These are phyloP conservation scores for Drosophila mayri DNA, from an alignment of 1,140 invertebrate genomes.

Conservation along the genomic window DNA sequence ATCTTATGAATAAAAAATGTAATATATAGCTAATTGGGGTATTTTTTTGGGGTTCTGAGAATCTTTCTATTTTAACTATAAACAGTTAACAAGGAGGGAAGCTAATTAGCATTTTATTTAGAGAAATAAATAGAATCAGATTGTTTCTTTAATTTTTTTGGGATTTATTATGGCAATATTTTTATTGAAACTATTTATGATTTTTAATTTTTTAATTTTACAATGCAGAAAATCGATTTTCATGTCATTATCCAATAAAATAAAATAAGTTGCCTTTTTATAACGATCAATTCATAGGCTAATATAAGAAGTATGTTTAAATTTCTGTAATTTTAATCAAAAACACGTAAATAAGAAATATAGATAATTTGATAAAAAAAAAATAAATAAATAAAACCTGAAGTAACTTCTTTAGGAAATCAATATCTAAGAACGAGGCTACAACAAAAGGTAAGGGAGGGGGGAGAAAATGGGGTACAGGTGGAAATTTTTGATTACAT, in stretches of 20 bases:
- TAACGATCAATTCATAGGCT: not conserved
- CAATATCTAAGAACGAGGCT: not conserved
- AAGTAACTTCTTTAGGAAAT: no score
- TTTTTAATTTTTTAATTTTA: no score
- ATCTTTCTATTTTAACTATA: not conserved
- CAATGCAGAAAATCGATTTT: no score
- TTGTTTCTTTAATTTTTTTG: not conserved
- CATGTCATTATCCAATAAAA: no score
- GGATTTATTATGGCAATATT: not conserved
- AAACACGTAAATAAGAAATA: not conserved
- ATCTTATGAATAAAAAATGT: constrained; percentile 27
- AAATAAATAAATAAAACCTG: not conserved
- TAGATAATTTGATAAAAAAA: not conserved
- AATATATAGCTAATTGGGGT: not conserved
- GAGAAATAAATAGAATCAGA: not conserved
- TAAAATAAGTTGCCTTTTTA: not conserved
- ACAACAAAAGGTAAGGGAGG: not conserved
- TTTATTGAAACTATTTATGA: not conserved
- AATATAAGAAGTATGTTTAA: no score
- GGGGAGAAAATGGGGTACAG: no score
- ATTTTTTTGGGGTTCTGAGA: no score
- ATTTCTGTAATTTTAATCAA: no score
- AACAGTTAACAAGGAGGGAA: not conserved
- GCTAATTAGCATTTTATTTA: not conserved
- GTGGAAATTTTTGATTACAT: not conserved